Evolutionary conservation across 2,113 vertebrate species (phyloP).

Genomic region (Euleptes europaea): DNA sequence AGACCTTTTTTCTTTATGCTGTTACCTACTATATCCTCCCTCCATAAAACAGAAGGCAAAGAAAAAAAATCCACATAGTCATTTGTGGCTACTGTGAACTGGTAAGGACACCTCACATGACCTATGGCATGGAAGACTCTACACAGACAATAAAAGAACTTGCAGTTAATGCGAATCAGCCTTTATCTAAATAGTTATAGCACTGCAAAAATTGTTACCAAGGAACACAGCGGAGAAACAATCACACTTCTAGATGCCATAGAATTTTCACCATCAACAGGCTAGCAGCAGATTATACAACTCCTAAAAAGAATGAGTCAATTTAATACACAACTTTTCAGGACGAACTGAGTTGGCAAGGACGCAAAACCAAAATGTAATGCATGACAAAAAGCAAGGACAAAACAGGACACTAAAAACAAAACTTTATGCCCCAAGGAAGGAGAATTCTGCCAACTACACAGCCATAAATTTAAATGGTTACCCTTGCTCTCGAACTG

Average conservation of each 20-base stretch:
- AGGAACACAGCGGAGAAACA: not conserved
- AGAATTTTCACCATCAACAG: not conserved
- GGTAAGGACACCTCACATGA: not conserved
- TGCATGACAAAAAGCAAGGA: not conserved
- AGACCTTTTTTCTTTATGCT: not conserved
- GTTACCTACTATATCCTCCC: not conserved
- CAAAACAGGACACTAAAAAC: not conserved
- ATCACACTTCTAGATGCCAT: not conserved
- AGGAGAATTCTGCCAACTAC: not conserved
- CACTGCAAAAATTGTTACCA: not conserved
- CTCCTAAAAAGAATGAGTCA: not conserved
- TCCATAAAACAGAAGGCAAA: not conserved
- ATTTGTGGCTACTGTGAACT: not conserved
- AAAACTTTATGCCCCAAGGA: not conserved
- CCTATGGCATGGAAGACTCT: not conserved
- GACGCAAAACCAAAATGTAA: not conserved
- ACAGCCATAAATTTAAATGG: not conserved
- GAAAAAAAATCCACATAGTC: not conserved
- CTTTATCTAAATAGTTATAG: not conserved
- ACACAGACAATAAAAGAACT: not conserved
- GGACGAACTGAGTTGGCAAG: not conserved
- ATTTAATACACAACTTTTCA: not conserved
- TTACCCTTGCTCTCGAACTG: not conserved
- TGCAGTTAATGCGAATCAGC: rapidly evolving
- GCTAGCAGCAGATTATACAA: not conserved